Evolutionary conservation across 2,888 invertebrate species (phyloP).

Genomic region (Pachycephus smyrnensis): DNA sequence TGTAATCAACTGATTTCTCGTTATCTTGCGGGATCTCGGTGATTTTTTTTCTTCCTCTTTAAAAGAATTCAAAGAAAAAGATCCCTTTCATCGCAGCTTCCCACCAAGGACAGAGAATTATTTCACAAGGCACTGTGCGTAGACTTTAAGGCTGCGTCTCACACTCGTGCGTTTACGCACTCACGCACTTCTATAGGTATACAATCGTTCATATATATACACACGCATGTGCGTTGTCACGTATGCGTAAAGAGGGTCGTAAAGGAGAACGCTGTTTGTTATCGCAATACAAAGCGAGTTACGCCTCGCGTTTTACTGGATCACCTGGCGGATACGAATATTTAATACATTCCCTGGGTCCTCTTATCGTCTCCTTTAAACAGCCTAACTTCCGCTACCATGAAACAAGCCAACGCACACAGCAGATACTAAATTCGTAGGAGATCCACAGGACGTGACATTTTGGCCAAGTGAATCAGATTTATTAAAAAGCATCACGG

Average conservation of each 20-base stretch:
- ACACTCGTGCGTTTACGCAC: background rate
- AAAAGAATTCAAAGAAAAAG: background rate
- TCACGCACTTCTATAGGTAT: background rate
- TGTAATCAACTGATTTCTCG: background rate
- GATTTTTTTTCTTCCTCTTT: background rate
- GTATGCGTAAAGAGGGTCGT: background rate
- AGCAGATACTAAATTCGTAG: background rate
- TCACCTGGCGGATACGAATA: conserved; percentile 31
- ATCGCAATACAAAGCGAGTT: conserved; percentile 21
- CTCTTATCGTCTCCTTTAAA: conserved; percentile 25
- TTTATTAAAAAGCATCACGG: background rate
- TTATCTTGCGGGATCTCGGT: background rate
- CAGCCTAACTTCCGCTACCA: conserved; percentile 7
- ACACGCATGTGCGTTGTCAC: background rate
- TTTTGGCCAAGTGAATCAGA: background rate
- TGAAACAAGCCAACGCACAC: background rate
- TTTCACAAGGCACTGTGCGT: background rate
- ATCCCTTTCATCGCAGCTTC: background rate
- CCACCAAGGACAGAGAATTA: background rate
- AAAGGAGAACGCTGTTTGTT: conserved; percentile 30
- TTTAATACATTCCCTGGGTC: conserved; percentile 30
- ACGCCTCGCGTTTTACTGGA: background rate
- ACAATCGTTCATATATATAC: background rate
- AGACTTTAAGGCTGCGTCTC: background rate
- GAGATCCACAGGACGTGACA: background rate